Evolutionary conservation across 2,797 vertebrate species (phyloP).

Genomic region (Zenarchopterus dispar): DNA sequence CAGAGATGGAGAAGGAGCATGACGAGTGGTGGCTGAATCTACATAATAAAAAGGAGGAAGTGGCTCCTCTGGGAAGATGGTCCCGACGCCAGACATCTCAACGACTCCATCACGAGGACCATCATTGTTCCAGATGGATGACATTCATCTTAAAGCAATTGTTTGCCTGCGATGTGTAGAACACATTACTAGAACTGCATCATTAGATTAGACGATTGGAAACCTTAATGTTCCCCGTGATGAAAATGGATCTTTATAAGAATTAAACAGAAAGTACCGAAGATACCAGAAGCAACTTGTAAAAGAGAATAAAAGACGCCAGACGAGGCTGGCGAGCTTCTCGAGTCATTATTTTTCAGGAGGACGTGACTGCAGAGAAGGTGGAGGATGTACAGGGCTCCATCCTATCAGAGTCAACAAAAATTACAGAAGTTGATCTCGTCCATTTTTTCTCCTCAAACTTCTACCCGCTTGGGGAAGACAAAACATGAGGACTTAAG

Average conservation of each 20-base stretch:
- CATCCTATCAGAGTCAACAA: too few relatives aligned
- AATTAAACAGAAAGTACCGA: conserved; percentile 35
- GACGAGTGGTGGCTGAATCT: conserved; percentile 49
- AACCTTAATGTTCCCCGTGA: conserved; percentile 53
- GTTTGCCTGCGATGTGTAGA: conserved; percentile 41
- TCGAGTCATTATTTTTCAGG: too few relatives aligned
- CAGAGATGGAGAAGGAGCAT: conserved; percentile 16
- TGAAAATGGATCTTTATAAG: conserved; percentile 25
- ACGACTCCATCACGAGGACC: conserved; percentile 41
- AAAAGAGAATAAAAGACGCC: conserved; percentile 15
- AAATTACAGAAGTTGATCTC: too few relatives aligned
- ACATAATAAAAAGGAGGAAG: conserved; percentile 50
- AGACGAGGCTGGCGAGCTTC: not conserved
- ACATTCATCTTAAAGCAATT: conserved; percentile 39
- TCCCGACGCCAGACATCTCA: conserved; percentile 49
- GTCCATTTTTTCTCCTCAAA: too few relatives aligned
- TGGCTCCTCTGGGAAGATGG: conserved; percentile 53
- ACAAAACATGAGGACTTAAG: too few relatives aligned
- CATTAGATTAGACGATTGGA: conserved; percentile 63
- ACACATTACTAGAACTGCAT: conserved; percentile 25
- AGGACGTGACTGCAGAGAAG: too few relatives aligned
- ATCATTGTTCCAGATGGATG: conserved; percentile 52
- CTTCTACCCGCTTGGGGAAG: too few relatives aligned
- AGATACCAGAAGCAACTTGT: conserved; percentile 24
- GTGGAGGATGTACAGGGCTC: too few relatives aligned